Evolutionary conservation across 1,140 invertebrate genomes (phyloP), one percentile per base, ranked within the genome.

Genomic region (Meloidogyne exigua): DNA sequence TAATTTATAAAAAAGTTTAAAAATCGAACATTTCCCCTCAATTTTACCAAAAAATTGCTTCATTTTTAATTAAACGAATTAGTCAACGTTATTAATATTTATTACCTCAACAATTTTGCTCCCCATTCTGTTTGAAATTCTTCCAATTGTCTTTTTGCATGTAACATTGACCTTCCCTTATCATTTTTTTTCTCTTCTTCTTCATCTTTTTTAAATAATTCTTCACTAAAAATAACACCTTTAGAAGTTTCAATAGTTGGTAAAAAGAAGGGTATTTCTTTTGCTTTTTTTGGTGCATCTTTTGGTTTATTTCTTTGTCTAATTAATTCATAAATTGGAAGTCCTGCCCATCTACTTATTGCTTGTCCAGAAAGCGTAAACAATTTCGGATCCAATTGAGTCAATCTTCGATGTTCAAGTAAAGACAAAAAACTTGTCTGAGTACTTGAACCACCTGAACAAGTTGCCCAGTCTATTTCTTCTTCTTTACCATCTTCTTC

Each of bases 211-310:
- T 68, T 49, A 44, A 75, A n/a, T 68, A 91, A 88, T 7, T 89
- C 88, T 9, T 93, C 85, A 88, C 93, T 93, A 64, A 73, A 73
- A 36, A 28, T 23, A 5, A 73, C 42, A 62, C 72, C 49, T 65
- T 72, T n/a, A 64, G 95, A 88, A 2, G 93, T 93, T 0, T 93
- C 91, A 72, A 95, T 90, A 0, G 94, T 95, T 0, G 95, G 94
- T 49, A 99, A 88, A 87, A 98, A 98, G 89, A 99, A 99, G 0
- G 95, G 95, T 0, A 95, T 94, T 28, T 91, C 90, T 89, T 94
- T 93, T 0, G 92, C 92, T 0, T 90, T 90, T 84, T 94, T 94
- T 0, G 92, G 90, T 9, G 93, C 89, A 68, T 92, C 92, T 88
- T 92, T 94, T 0, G 95, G 95, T 87, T 95, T 97, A 88, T 98